Evolutionary conservation across 2,113 vertebrate species (phyloP), one percentile per base, ranked within the genome.

Genomic region (Ibidorhyncha struthersii): DNA sequence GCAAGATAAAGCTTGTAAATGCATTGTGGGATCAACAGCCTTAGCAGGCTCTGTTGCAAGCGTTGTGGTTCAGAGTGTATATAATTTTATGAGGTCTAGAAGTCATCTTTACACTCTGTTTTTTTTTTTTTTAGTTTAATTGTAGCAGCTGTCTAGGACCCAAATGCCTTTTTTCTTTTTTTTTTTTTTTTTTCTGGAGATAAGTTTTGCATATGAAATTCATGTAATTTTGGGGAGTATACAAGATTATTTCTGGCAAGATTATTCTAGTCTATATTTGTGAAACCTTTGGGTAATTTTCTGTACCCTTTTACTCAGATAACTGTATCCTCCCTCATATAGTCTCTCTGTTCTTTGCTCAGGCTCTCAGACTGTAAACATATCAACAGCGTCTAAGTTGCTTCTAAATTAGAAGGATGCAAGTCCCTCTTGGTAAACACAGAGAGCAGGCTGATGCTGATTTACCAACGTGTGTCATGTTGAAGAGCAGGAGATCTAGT

Each of bases 121-220:
- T 59, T 32, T 93, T 89, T 87, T 77, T 40, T 40, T 40, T 40
- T 40, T 40, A 82, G 53, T 12, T 91, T 71, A 76, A 71, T 90
- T 86, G 55, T 89, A 94, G 93, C 88, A 96, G 78, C 83, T 94
- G 72, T 93, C 88, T 91, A 71, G 30, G 65, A 82, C 67, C 58
- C 40, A 83, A 95, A 86, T 94, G 56, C 25, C 10, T 6, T 47
- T 49, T 43, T 41, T n/a, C n/a, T n/a, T 41, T 12, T 41, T 43
- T 43, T 22, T 30, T 86, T 80, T 19, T 89, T 80, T 22, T 18
- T 7, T 47, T 12, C 6, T 53, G 18, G 50, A 59, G 56, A 62
- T 87, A 93, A 89, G 49, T 93, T 95, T 92, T 89, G 73, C 80
- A 21, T 80, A 50, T 79, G 65, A 86, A 88, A 78, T 79, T 50